Evolutionary conservation across 2,888 invertebrate species (phyloP).

Genomic region (Tenthredo distinguenda): DNA sequence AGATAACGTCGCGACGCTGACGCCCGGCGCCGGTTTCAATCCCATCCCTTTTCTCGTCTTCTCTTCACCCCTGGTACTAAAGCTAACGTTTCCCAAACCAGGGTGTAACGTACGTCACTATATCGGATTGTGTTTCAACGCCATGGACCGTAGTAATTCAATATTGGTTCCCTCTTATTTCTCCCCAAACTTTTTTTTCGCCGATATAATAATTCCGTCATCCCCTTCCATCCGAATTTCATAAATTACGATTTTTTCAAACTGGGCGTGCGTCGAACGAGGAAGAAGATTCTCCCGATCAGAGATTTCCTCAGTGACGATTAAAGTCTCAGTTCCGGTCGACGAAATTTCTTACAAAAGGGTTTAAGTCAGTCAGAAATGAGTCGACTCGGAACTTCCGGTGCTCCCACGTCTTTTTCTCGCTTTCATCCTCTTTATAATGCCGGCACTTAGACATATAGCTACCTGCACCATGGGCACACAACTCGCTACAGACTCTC

Average conservation of each 20-base stretch:
- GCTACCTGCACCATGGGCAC: not conserved
- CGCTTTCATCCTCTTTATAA: slow-evolving; percentile 1
- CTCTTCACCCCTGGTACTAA: not conserved
- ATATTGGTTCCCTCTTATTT: slow-evolving; percentile 19
- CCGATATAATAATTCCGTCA: not conserved
- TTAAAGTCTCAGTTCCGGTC: not conserved
- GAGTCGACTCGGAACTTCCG: not conserved
- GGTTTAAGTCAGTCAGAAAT: not conserved
- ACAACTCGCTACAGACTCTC: not conserved
- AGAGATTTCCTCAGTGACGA: not conserved
- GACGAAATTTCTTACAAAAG: not conserved
- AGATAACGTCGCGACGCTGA: slow-evolving; percentile 68
- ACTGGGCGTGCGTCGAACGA: not conserved
- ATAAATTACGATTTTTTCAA: not conserved
- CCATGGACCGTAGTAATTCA: slow-evolving; percentile 40
- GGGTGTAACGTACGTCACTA: slow-evolving; percentile 31
- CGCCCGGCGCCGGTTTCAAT: slow-evolving; percentile 64
- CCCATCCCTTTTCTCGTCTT: slow-evolving; percentile 18
- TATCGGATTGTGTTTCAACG: slow-evolving; percentile 39
- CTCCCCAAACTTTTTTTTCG: not conserved
- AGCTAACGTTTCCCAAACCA: slow-evolving; percentile 4
- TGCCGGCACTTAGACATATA: not conserved
- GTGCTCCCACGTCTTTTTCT: not conserved
- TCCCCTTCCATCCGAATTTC: not conserved
- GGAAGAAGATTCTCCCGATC: not conserved